phyloP scores from a whole-genome alignment of 2,797 vertebrate genomes.

The Hipposideros larvatus region DNA sequence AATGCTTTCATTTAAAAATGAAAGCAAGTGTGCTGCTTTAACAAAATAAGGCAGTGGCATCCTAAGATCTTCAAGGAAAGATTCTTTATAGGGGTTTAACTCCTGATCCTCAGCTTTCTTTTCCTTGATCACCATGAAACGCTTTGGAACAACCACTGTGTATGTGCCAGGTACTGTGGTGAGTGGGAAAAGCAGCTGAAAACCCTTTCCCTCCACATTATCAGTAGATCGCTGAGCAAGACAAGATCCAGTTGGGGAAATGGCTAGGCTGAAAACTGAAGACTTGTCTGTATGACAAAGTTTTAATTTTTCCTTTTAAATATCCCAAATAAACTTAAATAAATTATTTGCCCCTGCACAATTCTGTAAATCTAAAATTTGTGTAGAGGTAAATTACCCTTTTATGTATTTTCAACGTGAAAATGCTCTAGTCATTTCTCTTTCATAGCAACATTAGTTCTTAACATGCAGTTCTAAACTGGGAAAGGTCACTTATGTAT shows the following conservation, averaged over 20 bases:
- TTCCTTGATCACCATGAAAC: background rate
- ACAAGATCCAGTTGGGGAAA: no score
- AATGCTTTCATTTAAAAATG: background rate
- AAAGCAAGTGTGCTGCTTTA: background rate
- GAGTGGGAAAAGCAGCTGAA: background rate
- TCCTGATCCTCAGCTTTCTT: background rate
- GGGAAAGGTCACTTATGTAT: background rate
- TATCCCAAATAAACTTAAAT: background rate
- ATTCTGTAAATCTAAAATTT: background rate
- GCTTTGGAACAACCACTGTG: background rate
- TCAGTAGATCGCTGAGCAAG: background rate
- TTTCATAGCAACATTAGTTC: background rate
- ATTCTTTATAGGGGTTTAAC: background rate
- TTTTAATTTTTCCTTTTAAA: background rate
- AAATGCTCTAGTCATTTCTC: background rate
- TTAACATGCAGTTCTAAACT: background rate
- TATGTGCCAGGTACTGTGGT: background rate
- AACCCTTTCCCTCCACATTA: accelerated
- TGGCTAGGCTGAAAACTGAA: background rate
- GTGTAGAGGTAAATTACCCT: background rate
- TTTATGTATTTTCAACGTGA: background rate
- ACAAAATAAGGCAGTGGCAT: background rate
- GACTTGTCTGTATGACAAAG: background rate
- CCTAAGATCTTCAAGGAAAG: background rate
- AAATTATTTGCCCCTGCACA: background rate